phyloP scores from a whole-genome alignment of 1,140 invertebrate species.

The Rhynchophorus ferrugineus region DNA sequence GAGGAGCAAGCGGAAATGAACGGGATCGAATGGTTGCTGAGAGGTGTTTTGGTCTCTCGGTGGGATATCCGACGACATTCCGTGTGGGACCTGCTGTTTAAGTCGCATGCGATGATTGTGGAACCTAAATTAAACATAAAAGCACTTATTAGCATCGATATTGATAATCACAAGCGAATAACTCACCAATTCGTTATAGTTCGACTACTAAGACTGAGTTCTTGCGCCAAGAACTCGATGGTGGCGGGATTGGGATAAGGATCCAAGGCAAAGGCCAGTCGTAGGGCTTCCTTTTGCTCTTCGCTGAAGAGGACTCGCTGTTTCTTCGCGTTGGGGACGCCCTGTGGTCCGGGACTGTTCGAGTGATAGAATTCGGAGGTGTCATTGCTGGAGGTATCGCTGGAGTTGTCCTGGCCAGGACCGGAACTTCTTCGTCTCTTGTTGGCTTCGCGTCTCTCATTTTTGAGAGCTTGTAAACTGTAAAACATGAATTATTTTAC shows the following conservation, averaged over 20 bases:
- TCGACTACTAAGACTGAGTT: constrained; percentile 84
- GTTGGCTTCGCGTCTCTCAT: constrained; percentile 81
- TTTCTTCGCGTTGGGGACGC: constrained; percentile 76
- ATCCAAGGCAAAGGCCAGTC: constrained; percentile 88
- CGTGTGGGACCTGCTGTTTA: constrained; percentile 80
- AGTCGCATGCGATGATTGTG: constrained; percentile 98
- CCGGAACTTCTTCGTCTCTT: constrained; percentile 74
- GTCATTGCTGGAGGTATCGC: constrained; percentile 79
- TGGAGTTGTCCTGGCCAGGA: constrained; percentile 76
- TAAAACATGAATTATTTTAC: not conserved
- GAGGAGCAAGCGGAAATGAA: constrained; percentile 79
- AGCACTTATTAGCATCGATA: not conserved
- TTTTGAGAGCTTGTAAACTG: constrained; percentile 74
- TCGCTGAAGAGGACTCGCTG: constrained; percentile 93
- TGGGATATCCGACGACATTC: constrained; percentile 58
- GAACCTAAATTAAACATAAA: constrained; percentile 15
- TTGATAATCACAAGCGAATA: not conserved
- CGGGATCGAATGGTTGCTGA: constrained; percentile 72
- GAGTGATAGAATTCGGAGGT: constrained; percentile 84
- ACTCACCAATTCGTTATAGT: constrained; percentile 92
- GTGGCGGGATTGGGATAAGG: constrained; percentile 93
- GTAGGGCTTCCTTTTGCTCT: constrained; percentile 94
- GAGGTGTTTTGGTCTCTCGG: constrained; percentile 55
- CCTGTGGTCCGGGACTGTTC: constrained; percentile 63
- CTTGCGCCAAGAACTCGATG: constrained; percentile 89